Percentiles rank a stretch among this genome's conserved stretches.
These are phyloP conservation scores for Microplitis deprimator DNA, from an alignment of 2,888 invertebrate species.

Conservation along the genomic window DNA sequence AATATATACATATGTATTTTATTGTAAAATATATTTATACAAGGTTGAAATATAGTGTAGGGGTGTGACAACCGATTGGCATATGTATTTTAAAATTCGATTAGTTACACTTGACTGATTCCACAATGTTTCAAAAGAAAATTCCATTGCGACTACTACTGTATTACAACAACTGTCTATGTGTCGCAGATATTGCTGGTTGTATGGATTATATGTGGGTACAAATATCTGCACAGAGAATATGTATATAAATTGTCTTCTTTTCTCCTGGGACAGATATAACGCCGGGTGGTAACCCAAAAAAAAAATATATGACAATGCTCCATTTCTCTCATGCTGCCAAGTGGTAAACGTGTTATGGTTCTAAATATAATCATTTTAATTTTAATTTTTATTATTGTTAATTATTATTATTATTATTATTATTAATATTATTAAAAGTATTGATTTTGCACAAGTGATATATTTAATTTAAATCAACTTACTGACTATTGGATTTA, in stretches of 20 bases:
- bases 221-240: neutral
- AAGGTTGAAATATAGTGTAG: neutral
- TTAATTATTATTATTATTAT: slow-evolving; percentile 2
- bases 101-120: slow-evolving; percentile 54
- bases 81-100: slow-evolving; percentile 58
- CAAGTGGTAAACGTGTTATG: neutral
- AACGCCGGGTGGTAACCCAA: neutral
- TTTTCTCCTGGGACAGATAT: neutral
- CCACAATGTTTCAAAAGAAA: slow-evolving; percentile 28
- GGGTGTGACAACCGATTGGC: slow-evolving; percentile 56
- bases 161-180: neutral
- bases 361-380: neutral
- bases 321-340: neutral
- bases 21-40: neutral
- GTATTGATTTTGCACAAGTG: too few species aligned
- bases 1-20: neutral
- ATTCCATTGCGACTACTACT: neutral
- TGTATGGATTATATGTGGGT: neutral
- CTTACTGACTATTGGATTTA: too few species aligned
- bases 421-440: neutral
- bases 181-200: neutral
- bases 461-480: too few species aligned
- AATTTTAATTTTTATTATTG: neutral
- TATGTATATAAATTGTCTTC: neutral
- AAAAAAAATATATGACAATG: neutral